Conservation (phyloP, 2,797 vertebrate species). For the Podarcis lilfordi region DNA sequence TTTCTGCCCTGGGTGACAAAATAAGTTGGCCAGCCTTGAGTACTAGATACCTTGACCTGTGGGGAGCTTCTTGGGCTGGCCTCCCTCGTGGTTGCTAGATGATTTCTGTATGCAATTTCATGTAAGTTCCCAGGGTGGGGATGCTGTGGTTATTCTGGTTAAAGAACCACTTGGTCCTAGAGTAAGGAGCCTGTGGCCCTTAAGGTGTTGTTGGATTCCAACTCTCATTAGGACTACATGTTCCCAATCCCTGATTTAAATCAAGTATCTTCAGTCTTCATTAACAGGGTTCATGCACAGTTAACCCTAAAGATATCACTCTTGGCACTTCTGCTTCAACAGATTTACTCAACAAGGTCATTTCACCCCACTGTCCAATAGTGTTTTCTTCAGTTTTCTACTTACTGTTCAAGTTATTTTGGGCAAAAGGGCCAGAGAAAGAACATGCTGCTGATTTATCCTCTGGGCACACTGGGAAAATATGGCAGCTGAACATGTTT, state of each 20-base stretch:
- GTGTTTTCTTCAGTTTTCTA: neutral
- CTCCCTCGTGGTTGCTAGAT: neutral
- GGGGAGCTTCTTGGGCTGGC: neutral
- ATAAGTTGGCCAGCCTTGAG: too few relatives aligned
- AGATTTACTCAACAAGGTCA: neutral
- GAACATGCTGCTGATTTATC: neutral
- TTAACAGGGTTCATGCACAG: neutral
- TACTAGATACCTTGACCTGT: too few relatives aligned
- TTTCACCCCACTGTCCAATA: neutral
- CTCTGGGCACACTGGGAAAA: neutral
- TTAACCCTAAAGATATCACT: neutral
- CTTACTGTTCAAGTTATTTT: neutral
- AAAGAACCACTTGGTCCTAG: too few relatives aligned
- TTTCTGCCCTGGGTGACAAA: neutral
- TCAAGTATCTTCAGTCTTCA: neutral
- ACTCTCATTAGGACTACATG: too few relatives aligned
- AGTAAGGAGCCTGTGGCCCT: too few relatives aligned
- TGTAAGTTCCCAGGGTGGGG: neutral
- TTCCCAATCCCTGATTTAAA: neutral
- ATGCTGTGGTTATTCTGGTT: too few relatives aligned
- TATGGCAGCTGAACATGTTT: too few relatives aligned
- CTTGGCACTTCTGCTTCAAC: neutral
- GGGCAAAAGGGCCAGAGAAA: neutral
- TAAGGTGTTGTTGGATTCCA: too few relatives aligned
- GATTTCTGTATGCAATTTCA: neutral